Conservation (phyloP, 2,113 vertebrate genomes). For the Tretioscincus oriximinensis region DNA sequence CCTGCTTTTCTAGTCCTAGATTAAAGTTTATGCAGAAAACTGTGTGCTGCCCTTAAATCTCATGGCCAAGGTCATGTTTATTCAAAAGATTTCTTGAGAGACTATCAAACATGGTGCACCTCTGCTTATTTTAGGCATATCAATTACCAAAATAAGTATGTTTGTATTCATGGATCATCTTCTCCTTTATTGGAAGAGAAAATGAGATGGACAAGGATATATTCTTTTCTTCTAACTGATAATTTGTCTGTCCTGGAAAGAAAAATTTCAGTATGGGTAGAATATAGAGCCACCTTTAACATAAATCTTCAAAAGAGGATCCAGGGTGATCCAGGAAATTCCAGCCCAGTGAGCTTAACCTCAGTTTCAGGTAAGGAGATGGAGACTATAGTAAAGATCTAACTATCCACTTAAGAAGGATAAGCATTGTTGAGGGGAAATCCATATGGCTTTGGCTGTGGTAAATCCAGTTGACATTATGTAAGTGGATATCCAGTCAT, state of each 20-base stretch:
- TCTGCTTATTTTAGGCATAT: neutral
- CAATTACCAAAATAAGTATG: neutral
- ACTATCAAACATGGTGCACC: neutral
- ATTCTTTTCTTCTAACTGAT: neutral
- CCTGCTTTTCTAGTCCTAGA: neutral
- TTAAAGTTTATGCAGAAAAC: neutral
- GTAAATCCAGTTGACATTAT: no score
- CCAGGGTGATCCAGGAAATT: no score
- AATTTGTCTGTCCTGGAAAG: neutral
- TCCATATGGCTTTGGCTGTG: no score
- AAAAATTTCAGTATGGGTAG: no score
- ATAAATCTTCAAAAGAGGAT: neutral
- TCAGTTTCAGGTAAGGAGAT: no score
- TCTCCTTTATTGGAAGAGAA: neutral
- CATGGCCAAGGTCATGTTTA: neutral
- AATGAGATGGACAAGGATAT: neutral
- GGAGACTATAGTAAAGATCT: no score
- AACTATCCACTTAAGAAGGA: no score
- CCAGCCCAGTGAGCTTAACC: no score
- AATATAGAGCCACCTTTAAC: neutral
- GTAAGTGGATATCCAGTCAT: no score
- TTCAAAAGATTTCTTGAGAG: neutral
- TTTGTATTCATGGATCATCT: neutral
- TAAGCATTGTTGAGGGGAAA: no score
- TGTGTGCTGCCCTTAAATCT: neutral